Percentiles rank a stretch among this genome's conserved stretches.
These are phyloP conservation scores for Bellardia pandia DNA, from an alignment of 2,888 invertebrate genomes.

Conservation along the genomic window DNA sequence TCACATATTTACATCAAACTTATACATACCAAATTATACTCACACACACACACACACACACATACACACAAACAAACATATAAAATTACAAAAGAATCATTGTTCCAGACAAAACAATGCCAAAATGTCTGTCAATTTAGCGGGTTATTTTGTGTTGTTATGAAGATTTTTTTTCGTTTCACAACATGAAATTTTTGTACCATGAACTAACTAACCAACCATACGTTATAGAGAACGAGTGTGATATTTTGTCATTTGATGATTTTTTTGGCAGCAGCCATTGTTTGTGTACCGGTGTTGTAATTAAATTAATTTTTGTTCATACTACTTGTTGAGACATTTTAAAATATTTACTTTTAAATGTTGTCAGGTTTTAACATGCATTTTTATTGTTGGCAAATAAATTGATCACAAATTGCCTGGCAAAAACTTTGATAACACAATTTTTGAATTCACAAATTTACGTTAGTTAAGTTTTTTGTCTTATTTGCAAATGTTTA, in stretches of 20 bases:
- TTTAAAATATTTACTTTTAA: neutral
- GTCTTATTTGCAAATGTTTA: too few relatives aligned
- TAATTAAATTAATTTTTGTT: conserved; percentile 43
- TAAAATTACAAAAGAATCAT: conserved; percentile 51
- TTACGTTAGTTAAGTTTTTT: too few relatives aligned
- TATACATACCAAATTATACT: neutral
- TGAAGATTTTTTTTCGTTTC: conserved; percentile 13
- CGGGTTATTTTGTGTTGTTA: conserved; percentile 44
- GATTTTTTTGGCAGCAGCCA: neutral
- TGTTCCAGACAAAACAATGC: conserved; percentile 63
- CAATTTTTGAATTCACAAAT: too few relatives aligned
- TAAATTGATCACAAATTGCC: too few relatives aligned
- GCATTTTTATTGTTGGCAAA: neutral
- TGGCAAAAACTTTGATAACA: too few relatives aligned
- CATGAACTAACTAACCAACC: neutral
- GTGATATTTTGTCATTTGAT: conserved; percentile 12
- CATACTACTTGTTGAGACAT: conserved; percentile 41
- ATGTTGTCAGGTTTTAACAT: neutral
- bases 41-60: too few relatives aligned
- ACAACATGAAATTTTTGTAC: conserved; percentile 18
- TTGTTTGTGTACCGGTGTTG: conserved; percentile 4
- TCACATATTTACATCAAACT: neutral
- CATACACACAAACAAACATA: neutral
- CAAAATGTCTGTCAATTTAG: conserved; percentile 68
- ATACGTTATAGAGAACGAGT: neutral